A percentile compares a stretch with the other conserved stretches of the same genome.
These are phyloP conservation scores for Lordiphosa clarofinis DNA, from an alignment of 1,140 invertebrate species.

Conservation along the genomic window DNA sequence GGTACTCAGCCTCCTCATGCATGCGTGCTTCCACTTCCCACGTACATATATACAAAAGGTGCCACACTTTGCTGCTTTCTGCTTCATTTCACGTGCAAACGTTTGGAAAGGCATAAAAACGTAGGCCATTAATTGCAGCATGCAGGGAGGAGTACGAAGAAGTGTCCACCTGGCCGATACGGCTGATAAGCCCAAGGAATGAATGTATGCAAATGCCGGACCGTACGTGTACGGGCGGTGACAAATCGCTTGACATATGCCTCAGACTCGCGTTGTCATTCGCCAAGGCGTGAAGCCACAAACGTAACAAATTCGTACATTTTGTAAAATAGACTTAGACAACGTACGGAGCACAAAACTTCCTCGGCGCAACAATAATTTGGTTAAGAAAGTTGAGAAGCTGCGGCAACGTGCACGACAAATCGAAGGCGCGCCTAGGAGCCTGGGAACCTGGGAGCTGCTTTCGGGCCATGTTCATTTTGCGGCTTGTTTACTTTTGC, in stretches of 20 bases:
- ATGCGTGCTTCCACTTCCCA: constrained; percentile 20
- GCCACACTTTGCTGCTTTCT: constrained; percentile 60
- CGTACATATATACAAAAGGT: constrained; percentile 14
- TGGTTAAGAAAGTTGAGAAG: constrained; percentile 39
- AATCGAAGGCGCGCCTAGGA: constrained; percentile 44
- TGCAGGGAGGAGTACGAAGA: constrained; percentile 7
- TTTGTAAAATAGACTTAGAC: constrained; percentile 71
- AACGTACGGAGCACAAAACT: background rate
- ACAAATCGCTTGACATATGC: constrained; percentile 1
- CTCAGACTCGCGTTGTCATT: constrained; percentile 39
- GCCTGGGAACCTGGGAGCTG: constrained; percentile 17
- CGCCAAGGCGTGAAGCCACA: constrained; percentile 66
- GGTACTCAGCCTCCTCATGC: constrained; percentile 11
- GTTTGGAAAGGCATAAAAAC: constrained; percentile 65
- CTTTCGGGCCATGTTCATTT: constrained; percentile 57
- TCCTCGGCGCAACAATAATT: constrained; percentile 54
- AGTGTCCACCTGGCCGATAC: constrained; percentile 2
- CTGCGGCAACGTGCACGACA: constrained; percentile 33
- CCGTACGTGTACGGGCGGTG: constrained; percentile 9
- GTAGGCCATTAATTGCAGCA: constrained; percentile 65
- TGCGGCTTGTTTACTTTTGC: constrained; percentile 70
- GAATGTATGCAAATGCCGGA: constrained; percentile 52
- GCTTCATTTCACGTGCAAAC: constrained; percentile 69
- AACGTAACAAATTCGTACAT: constrained; percentile 74
- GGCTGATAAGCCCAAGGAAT: constrained; percentile 43